Base-by-base conservation (phyloP, 92 coral and sea anemone genomes). In the Blastomussa wellsi region DNA sequence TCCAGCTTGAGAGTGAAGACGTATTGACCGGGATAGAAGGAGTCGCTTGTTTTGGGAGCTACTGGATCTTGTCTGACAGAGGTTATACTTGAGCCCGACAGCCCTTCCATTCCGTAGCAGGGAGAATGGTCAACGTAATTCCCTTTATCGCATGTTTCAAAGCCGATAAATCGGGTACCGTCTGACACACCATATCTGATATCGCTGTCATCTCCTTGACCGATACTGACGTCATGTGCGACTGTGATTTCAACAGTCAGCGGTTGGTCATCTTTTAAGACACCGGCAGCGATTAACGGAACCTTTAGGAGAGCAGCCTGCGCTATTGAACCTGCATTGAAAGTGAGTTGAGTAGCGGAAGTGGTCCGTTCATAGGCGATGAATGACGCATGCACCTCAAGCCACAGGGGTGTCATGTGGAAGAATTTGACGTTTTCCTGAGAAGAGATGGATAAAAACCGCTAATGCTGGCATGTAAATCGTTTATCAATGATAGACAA, bases 111-210 rank as follows among this genome's bases (percentile, higher is more conserved):
- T 42, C 78, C 83, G 32, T 36, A 64, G 32, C 90, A 87, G 19
- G 87, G 86, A 22, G 38, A 2, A 16, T 7, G 0, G 69, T 0
- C 1, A 13, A 20, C 52, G 7, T 59, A 80, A 47, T 88, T 88
- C 2, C 22, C 12, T 62, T 76, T 70, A 35, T 88, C 87, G 1
- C 8, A 5, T 9, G 75, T 74, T 38, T 36, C n/a, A 49, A 88
- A 82, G 48, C 90, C 87, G 52, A 74, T 73, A 49, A 81, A 76
- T 39, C 35, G 76, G 48, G 7, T 12, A 8, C 90, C 87, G 65
- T 88, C 90, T 29, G 90, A 74, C 49, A 88, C 75, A 29, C 90
- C 90, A 82, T 75, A 81, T 29, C 62, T 65, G 64, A 77, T 77
- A 70, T 84, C 88, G n/a, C 75, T 75, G 51, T 84, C 88, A 1